Percentiles rank a stretch among this genome's conserved stretches.
phyloP scores from a whole-genome alignment of 1,140 invertebrate genomes.

The Musca vetustissima region DNA sequence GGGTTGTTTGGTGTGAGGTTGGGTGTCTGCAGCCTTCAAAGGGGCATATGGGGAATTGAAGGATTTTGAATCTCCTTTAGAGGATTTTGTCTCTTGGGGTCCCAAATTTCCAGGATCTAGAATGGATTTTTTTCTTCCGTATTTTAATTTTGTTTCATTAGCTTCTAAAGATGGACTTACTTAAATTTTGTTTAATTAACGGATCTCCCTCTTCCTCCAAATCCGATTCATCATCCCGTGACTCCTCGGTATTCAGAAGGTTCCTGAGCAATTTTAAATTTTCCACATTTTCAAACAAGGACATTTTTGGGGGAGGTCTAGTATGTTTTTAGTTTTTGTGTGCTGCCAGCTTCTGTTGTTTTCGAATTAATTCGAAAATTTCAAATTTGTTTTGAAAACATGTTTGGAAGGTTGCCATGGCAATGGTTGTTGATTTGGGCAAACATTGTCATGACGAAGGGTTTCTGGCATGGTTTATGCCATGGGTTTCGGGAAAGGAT shows the following conservation, averaged over 20 bases:
- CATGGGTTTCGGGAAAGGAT: too few species aligned
- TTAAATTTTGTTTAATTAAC: constrained; percentile 30
- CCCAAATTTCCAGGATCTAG: constrained; percentile 39
- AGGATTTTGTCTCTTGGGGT: constrained; percentile 10
- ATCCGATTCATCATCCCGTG: constrained; percentile 32
- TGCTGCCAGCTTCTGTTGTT: background rate
- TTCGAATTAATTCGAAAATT: background rate
- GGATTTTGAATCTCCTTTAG: constrained; percentile 26
- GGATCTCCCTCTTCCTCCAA: constrained; percentile 44
- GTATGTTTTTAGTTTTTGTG: background rate
- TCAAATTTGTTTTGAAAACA: background rate
- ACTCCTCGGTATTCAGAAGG: constrained; percentile 36
- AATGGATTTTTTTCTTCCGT: background rate
- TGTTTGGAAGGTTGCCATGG: background rate
- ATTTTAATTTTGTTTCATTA: too few species aligned
- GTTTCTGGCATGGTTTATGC: too few species aligned
- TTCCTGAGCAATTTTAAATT: constrained; percentile 38
- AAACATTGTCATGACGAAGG: too few species aligned
- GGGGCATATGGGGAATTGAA: constrained; percentile 29
- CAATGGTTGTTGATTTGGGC: background rate
- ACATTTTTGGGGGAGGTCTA: too few species aligned
- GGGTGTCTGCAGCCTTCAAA: constrained; percentile 31
- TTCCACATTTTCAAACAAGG: constrained; percentile 47
- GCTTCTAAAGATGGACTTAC: constrained; percentile 36
- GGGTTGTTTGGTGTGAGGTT: constrained; percentile 35